These are phyloP conservation scores for Lithobius niger DNA, from an alignment of 1,140 invertebrate species.

Conservation along the genomic window DNA sequence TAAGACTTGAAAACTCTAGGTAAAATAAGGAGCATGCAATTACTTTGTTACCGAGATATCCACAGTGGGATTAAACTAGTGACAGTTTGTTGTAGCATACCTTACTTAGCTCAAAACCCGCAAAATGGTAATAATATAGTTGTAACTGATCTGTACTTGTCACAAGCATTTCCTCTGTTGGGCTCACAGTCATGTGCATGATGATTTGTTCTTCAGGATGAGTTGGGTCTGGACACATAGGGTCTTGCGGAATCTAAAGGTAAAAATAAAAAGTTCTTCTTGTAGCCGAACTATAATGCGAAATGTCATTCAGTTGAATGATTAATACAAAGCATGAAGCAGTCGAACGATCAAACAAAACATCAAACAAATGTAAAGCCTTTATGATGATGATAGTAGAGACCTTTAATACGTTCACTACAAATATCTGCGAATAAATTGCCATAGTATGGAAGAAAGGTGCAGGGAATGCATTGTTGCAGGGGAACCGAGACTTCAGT, in stretches of 20 bases:
- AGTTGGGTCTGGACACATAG: conserved; percentile 25
- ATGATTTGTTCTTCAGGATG: conserved; percentile 28
- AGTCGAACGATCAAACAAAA: conserved; percentile 5
- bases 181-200: conserved; percentile 31
- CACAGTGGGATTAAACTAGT: too few relatives aligned
- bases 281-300: neutral
- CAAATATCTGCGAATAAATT: too few relatives aligned
- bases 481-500: too few relatives aligned
- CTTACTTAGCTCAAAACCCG: conserved; percentile 30
- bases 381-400: too few relatives aligned
- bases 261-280: conserved; percentile 20
- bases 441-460: too few relatives aligned
- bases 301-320: neutral
- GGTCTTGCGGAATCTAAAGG: conserved; percentile 18
- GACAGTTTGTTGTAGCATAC: conserved; percentile 23
- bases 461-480: too few relatives aligned
- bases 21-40: conserved; percentile 8
- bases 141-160: conserved; percentile 33
- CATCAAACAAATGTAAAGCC: neutral
- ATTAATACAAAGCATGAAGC: conserved; percentile 1
- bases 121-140: conserved; percentile 32
- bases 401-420: too few relatives aligned
- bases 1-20: conserved; percentile 16
- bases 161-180: conserved; percentile 34
- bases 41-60: too few relatives aligned